Base-by-base conservation (phyloP, 2,888 invertebrate species). In the Andrena marginata region DNA sequence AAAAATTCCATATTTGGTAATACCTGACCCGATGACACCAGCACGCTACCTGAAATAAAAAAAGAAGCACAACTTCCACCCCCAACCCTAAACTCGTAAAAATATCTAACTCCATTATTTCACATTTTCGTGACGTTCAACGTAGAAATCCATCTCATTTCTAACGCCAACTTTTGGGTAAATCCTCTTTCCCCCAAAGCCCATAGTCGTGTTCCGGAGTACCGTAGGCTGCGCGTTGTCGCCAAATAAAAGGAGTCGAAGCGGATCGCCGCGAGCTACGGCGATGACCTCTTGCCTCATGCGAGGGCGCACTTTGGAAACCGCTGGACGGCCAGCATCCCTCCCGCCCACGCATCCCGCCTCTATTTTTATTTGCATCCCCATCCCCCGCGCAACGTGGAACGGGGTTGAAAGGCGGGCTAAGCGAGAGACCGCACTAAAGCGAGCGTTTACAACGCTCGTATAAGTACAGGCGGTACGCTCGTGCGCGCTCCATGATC, bases 401-500 rank as follows among this genome's bases (percentile, higher is more conserved):
- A 67, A 54, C 49, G 64, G 54, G 56, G 62, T 62, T 82, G 77
- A 87, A 82, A 80, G 85, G 78, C 74, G 59, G 77, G 76, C 85
- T 80, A 85, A 81, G 75, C 83, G 79, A 72, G 76, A 72, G 48
- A 49, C 67, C 78, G 77, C 78, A 85, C 77, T 87, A 84, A 86
- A 87, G 72, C 78, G 73, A 77, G 73, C 80, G 81, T 85, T 87
- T 85, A 80, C 83, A 80, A 83, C 80, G 69, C 67, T 83, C 85
- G 82, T 80, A 80, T 82, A 84, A 87, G 80, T 72, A 20, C 20
- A 2, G 51, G 2, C 68, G 3, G 54, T 54, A 23, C 73, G 65
- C 31, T 33, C 74, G 67, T 35, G 42, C 49, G 31, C 65, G 78
- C 72, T 48, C 81, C 81, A 87, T 78, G 87, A 87, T 88, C 80